Percentiles rank a stretch among this genome's conserved stretches.
Conservation (phyloP, 1,140 invertebrate genomes). For the Phymorhynchus buccinoides region DNA sequence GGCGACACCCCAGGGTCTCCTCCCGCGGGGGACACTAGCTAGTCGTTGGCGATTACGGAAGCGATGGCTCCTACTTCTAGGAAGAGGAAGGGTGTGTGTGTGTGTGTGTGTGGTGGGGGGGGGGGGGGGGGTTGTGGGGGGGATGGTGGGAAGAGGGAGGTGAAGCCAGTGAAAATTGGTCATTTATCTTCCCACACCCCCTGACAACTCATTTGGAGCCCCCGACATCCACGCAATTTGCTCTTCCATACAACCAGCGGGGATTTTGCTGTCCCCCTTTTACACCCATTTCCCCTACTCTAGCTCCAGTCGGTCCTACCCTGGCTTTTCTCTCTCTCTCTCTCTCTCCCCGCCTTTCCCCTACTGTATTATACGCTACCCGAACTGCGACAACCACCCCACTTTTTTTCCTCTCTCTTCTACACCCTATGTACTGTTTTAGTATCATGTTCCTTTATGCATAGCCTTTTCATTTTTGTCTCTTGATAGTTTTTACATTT, state of each 20-base stretch:
- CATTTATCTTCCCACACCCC: conserved; percentile 30
- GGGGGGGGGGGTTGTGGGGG: too few species aligned
- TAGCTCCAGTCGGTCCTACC: not conserved
- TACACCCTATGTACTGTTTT: too few species aligned
- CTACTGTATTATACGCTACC: too few species aligned
- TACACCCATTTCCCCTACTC: not conserved
- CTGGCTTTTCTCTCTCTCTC: not conserved
- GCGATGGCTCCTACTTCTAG: conserved; percentile 27
- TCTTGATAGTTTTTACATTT: too few species aligned
- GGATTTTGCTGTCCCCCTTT: not conserved
- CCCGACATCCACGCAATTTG: conserved; percentile 31
- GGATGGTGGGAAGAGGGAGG: too few species aligned
- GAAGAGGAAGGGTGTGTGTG: too few species aligned
- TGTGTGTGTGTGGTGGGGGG: too few species aligned
- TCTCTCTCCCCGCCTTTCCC: not conserved
- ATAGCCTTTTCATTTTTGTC: too few species aligned
- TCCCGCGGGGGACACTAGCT: conserved; percentile 1
- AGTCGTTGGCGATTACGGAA: conserved; percentile 28
- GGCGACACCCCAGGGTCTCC: conserved; percentile 8
- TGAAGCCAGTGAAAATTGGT: conserved; percentile 26
- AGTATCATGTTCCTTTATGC: too few species aligned
- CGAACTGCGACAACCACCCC: too few species aligned
- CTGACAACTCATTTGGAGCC: conserved; percentile 34
- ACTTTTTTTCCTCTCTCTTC: too few species aligned
- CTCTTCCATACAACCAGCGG: conserved; percentile 20